Conservation (phyloP, 2,113 vertebrate species). For the Podarcis muralis region DNA sequence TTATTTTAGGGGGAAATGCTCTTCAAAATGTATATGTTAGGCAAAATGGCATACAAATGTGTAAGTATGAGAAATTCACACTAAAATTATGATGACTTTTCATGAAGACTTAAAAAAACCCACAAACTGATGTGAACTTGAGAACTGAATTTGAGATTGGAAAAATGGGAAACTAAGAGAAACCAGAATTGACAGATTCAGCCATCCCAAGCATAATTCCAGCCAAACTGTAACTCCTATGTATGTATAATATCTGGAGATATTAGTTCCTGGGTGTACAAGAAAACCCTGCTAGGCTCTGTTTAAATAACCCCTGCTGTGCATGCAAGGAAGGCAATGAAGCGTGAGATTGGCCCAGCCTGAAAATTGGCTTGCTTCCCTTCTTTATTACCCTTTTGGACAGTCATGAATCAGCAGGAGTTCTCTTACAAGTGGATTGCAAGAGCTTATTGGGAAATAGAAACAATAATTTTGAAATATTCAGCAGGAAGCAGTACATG, state of each 20-base stretch:
- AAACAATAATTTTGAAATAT: not conserved
- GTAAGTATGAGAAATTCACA: not conserved
- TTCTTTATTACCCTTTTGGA: not conserved
- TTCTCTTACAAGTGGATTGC: not conserved
- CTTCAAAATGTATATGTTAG: not conserved
- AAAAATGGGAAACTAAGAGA: no score
- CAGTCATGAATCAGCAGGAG: not conserved
- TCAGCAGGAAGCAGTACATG: not conserved
- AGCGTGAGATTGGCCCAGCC: not conserved
- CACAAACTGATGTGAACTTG: not conserved
- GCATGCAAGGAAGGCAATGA: not conserved
- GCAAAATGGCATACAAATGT: not conserved
- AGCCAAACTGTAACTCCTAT: not conserved
- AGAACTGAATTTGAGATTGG: not conserved
- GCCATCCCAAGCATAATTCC: not conserved
- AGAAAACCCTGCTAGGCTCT: not conserved
- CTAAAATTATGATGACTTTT: not conserved
- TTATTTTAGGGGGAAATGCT: no score
- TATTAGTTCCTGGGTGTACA: not conserved
- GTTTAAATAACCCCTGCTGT: not conserved
- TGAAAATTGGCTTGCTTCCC: conserved; percentile 2
- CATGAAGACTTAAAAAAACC: not conserved
- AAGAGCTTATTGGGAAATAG: not conserved
- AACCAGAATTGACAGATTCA: no score
- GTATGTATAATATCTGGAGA: not conserved